Base-by-base conservation (phyloP, 1,140 invertebrate genomes). In the Drosophila arizonae region DNA sequence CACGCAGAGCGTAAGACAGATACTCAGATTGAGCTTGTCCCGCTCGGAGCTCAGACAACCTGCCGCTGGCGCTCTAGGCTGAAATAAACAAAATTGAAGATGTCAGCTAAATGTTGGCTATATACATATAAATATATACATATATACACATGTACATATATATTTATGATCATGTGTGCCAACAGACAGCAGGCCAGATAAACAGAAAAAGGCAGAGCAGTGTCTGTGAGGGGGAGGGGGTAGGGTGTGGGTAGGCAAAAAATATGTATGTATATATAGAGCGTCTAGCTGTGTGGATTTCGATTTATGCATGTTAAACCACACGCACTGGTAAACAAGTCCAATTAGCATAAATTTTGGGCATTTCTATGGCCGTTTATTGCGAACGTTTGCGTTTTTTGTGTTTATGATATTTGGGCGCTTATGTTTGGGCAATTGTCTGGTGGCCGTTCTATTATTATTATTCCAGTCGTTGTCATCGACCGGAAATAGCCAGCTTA, bases 291-390 rank as follows among this genome's bases (percentile, higher is more conserved):
- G 56, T 56, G 46, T 64, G 45, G 52, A 64, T 58, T 57, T 57
- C 48, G 60, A 75, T 71, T 71, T 71, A 75, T 71, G 55, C 72
- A 77, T 58, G 65, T 72, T 56, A 64, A 78, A 56, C 64, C 77
- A 81, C 79, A 88, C 84, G 85, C 84, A 88, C 84, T 81, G 70
- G 79, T 88, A 88, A 87, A 87, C 84, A 87, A 84, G 80, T 75
- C 76, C 84, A 87, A 87, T 87, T 87, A 87, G 84, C 79, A 87
- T 87, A 87, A 87, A 87, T 84, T 89, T 80, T 46, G 64, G 77
- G 65, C 74, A 88, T 75, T 72, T 76, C 43, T 65, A 77, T 82
- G 77, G 36, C 60, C 77, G 69, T 88, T 87, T 89, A 87, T 87
- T 87, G 84, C 64, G 64, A 84, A 75, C 84, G 85, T 88, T 87